Evolutionary conservation across 2,888 invertebrate genomes (phyloP).

Genomic region (Caenorhabditis sp.): DNA sequence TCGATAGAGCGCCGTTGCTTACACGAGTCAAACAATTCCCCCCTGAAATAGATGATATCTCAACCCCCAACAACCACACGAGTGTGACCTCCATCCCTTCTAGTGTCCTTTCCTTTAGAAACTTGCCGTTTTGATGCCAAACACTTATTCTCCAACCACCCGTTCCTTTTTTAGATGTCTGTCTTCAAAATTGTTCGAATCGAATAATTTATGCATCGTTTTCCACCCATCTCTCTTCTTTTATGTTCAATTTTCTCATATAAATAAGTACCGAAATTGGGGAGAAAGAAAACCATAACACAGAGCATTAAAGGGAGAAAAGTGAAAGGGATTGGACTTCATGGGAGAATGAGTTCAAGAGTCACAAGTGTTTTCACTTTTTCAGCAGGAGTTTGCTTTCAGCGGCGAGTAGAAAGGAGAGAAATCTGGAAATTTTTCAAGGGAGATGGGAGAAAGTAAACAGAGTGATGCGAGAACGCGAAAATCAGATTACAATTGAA

Average conservation of each 20-base stretch:
- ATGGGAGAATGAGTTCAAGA: not conserved
- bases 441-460: too few relatives aligned
- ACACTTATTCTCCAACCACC: not conserved
- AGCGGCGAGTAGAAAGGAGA: too few relatives aligned
- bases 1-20: conserved; percentile 23
- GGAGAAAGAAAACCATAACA: conserved; percentile 3
- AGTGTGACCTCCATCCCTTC: conserved; percentile 10
- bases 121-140: conserved; percentile 49
- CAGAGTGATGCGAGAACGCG: too few relatives aligned
- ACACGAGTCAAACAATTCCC: not conserved
- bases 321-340: not conserved
- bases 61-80: conserved; percentile 16
- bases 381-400: too few relatives aligned
- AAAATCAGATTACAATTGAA: too few relatives aligned
- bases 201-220: conserved; percentile 33
- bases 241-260: conserved; percentile 10
- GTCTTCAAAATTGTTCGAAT: conserved; percentile 29
- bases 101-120: conserved; percentile 26
- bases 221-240: conserved; percentile 1
- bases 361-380: not conserved
- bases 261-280: conserved; percentile 34
- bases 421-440: too few relatives aligned
- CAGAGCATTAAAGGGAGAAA: not conserved
- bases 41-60: conserved; percentile 38
- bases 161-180: conserved; percentile 14